These are phyloP conservation scores for Rhinophrynus dorsalis DNA, from an alignment of 2,797 vertebrate genomes.

Conservation along the genomic window DNA sequence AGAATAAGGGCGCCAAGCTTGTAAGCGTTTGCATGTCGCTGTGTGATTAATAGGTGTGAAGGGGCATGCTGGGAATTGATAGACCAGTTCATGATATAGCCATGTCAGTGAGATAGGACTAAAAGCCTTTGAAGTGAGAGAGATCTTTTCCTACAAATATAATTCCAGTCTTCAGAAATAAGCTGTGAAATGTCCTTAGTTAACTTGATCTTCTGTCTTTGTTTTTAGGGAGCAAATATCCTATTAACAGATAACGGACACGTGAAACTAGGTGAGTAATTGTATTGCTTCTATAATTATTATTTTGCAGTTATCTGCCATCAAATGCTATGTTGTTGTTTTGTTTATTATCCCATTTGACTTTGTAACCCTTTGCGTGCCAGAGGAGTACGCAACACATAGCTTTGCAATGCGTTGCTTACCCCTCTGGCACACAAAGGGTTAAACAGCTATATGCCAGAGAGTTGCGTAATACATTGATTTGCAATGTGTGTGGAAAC, in stretches of 20 bases:
- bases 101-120: not conserved
- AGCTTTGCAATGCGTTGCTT: too few species aligned
- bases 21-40: slow-evolving; percentile 2
- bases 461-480: too few species aligned
- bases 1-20: slow-evolving; percentile 38
- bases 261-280: slow-evolving; percentile 90
- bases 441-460: too few species aligned
- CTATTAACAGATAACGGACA: slow-evolving; percentile 96
- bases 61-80: not conserved
- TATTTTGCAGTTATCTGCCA: too few species aligned
- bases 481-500: too few species aligned
- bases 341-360: too few species aligned
- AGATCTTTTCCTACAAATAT: not conserved
- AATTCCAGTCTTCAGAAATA: not conserved
- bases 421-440: too few species aligned
- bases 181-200: not conserved
- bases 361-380: too few species aligned
- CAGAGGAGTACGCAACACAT: too few species aligned
- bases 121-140: not conserved
- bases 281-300: not conserved
- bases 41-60: slow-evolving; percentile 34
- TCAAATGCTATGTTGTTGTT: too few species aligned
- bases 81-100: not conserved
- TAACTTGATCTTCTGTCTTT: not conserved
- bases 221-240: slow-evolving; percentile 93